Evolutionary conservation across 2,113 vertebrate genomes (phyloP).

Genomic region (Eidolon helvum): DNA sequence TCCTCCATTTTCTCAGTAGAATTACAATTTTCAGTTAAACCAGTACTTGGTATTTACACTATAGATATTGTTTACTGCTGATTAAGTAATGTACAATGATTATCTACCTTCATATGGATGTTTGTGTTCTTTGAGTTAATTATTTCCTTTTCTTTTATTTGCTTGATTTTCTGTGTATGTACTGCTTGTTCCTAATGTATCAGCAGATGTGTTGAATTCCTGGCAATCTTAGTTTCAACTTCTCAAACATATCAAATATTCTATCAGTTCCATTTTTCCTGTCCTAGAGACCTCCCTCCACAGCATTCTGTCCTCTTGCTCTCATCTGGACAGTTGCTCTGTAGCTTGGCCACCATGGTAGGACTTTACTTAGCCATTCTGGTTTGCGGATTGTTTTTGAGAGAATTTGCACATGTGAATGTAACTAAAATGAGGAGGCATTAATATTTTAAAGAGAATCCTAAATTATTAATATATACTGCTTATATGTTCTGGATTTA

Average conservation of each 20-base stretch:
- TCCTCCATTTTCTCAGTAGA: not conserved
- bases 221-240: not conserved
- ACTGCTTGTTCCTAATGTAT: not conserved
- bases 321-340: not conserved
- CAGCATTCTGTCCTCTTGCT: not conserved
- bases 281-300: not conserved
- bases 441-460: constrained; percentile 51
- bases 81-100: not conserved
- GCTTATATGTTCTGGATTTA: constrained; percentile 1
- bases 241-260: not conserved
- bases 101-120: not conserved
- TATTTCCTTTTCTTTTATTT: constrained; percentile 43
- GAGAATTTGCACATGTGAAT: constrained; percentile 12
- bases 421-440: constrained; percentile 19
- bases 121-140: constrained; percentile 24
- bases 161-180: not conserved
- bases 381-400: constrained; percentile 30
- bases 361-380: not conserved
- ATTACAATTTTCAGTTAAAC: not conserved
- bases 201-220: not conserved
- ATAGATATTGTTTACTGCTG: constrained; percentile 5
- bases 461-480: constrained; percentile 42
- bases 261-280: not conserved
- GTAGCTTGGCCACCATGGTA: not conserved
- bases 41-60: not conserved